phyloP scores from a whole-genome alignment of 2,888 invertebrate genomes.

The Perizoma affinitatum region DNA sequence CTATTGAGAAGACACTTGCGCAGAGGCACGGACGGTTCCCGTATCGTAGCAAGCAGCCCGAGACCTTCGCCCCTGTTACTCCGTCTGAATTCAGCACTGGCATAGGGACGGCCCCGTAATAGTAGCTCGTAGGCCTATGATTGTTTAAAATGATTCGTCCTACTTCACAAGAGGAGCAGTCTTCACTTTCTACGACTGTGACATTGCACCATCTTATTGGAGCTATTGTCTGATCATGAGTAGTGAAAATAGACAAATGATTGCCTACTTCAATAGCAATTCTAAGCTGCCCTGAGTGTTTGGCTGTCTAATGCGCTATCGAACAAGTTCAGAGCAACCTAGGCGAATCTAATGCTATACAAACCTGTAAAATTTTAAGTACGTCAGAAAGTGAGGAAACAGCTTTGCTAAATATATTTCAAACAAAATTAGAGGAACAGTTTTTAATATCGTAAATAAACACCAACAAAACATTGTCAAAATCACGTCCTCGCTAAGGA shows the following conservation, averaged over 20 bases:
- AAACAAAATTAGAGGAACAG: too few relatives aligned
- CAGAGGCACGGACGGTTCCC: too few relatives aligned
- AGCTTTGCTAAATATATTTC: too few relatives aligned
- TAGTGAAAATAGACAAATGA: conserved; percentile 19
- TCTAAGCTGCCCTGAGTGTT: too few relatives aligned
- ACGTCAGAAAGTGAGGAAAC: too few relatives aligned
- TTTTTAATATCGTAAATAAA: too few relatives aligned
- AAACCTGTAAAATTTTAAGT: too few relatives aligned
- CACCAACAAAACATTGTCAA: conserved; percentile 11
- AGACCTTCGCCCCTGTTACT: background rate
- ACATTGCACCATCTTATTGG: conserved; percentile 51
- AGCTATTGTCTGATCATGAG: conserved; percentile 31
- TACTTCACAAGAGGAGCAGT: conserved; percentile 69
- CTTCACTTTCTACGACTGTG: conserved; percentile 74
- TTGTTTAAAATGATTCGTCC: conserved; percentile 64
- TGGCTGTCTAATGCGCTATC: too few relatives aligned
- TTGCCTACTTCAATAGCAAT: background rate
- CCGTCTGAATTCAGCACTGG: conserved; percentile 9
- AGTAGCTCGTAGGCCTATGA: conserved; percentile 42
- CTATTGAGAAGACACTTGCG: too few relatives aligned
- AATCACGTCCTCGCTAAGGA: conserved; percentile 34
- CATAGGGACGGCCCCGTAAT: conserved; percentile 30
- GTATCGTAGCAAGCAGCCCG: too few relatives aligned
- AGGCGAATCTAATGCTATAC: too few relatives aligned
- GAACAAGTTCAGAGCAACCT: too few relatives aligned